Evolutionary conservation across 2,113 vertebrate species (phyloP).

Genomic region (Leptosomus discolor): DNA sequence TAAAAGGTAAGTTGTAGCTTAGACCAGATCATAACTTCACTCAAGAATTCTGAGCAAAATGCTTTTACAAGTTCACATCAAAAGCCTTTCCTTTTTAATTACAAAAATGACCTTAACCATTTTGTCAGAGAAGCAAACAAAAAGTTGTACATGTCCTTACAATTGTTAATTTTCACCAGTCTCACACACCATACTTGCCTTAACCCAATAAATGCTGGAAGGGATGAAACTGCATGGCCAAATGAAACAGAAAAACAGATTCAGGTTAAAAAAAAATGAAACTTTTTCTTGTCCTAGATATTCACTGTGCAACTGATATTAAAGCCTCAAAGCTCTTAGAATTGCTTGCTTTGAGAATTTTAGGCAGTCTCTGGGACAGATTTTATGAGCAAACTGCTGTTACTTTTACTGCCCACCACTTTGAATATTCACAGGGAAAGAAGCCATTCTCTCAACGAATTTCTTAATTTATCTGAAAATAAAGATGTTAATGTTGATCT

Average conservation of each 20-base stretch:
- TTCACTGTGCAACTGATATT: background rate
- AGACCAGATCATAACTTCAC: background rate
- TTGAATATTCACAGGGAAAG: background rate
- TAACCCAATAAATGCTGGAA: background rate
- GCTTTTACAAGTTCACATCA: background rate
- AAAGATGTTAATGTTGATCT: background rate
- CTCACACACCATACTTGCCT: background rate
- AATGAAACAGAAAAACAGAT: background rate
- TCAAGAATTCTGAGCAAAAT: background rate
- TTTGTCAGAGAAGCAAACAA: background rate
- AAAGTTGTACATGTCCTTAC: background rate
- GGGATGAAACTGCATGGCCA: background rate
- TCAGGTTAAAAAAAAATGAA: background rate
- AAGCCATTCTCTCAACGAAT: background rate
- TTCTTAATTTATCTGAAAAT: background rate
- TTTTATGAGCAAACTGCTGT: background rate
- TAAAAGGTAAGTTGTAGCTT: background rate
- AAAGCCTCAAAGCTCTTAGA: background rate
- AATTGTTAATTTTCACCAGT: background rate
- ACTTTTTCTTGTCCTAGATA: background rate
- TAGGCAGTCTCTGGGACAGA: background rate
- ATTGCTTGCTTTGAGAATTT: background rate
- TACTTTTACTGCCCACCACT: background rate
- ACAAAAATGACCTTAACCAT: background rate
- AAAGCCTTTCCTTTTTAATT: background rate